A percentile compares a stretch with the other conserved stretches of the same genome.
These are phyloP conservation scores for Drosophila arawakana DNA, from an alignment of 1,140 invertebrate genomes.

Conservation along the genomic window DNA sequence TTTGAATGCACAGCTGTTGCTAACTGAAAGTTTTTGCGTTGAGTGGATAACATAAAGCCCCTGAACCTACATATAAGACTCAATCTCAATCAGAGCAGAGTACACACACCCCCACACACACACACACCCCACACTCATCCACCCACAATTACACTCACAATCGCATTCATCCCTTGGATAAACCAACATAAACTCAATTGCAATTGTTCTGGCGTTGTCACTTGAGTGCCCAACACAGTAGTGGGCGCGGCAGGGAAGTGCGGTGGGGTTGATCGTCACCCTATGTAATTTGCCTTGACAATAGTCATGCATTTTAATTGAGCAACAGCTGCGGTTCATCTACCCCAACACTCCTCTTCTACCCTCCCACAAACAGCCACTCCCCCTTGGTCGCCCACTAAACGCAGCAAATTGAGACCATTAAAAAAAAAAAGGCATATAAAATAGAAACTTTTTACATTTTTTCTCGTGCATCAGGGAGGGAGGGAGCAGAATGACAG, in stretches of 20 bases:
- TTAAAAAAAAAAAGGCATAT: constrained; percentile 70
- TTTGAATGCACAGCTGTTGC: constrained; percentile 64
- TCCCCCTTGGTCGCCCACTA: constrained; percentile 40
- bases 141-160: not conserved
- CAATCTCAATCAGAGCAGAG: constrained; percentile 64
- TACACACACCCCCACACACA: not conserved
- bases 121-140: constrained; percentile 5
- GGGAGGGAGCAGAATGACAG: constrained; percentile 30
- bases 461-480: constrained; percentile 12
- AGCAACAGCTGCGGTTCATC: constrained; percentile 78
- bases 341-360: not conserved
- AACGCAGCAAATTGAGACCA: constrained; percentile 78
- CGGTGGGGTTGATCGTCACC: constrained; percentile 30
- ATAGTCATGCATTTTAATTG: constrained; percentile 83
- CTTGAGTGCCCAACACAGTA: constrained; percentile 24
- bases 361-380: not conserved
- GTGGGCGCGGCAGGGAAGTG: too few species aligned
- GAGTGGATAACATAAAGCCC: constrained; percentile 72
- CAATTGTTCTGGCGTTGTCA: constrained; percentile 77
- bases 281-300: constrained; percentile 73
- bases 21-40: constrained; percentile 60
- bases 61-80: constrained; percentile 56
- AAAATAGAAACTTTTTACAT: constrained; percentile 78
- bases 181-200: constrained; percentile 48
- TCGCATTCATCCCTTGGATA: constrained; percentile 7